These are phyloP conservation scores for Rhaphigaster nebulosa DNA, from an alignment of 2,888 invertebrate genomes.

Conservation along the genomic window DNA sequence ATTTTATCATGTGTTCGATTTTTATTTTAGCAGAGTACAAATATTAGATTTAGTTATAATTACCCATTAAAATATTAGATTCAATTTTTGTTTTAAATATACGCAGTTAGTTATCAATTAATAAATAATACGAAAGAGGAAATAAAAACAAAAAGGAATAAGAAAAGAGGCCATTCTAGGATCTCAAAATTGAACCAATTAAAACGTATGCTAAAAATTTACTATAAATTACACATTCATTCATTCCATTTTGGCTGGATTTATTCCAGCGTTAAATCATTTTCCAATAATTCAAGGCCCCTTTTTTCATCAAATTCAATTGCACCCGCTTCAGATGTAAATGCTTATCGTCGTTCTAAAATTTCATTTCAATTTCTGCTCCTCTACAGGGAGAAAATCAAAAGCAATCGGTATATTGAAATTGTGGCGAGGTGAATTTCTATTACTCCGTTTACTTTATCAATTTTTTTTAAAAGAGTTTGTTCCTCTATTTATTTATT, in stretches of 20 bases:
- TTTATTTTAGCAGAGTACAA: no score
- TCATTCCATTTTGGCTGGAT: neutral
- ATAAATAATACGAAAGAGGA: no score
- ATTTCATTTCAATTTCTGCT: slow-evolving; percentile 28
- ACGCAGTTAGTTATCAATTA: no score
- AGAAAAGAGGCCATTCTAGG: neutral
- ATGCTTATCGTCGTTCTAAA: neutral
- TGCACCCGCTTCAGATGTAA: slow-evolving; percentile 18
- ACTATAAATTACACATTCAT: neutral
- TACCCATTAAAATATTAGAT: no score
- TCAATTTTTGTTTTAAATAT: no score
- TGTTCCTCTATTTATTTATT: no score
- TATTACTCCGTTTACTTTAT: no score
- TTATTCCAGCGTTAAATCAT: neutral
- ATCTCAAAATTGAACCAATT: neutral
- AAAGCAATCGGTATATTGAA: neutral
- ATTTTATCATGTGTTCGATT: no score
- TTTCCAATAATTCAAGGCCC: neutral
- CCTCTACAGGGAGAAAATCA: neutral
- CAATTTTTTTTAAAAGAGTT: no score
- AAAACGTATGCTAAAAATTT: neutral
- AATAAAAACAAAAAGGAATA: neutral
- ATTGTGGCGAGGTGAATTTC: neutral
- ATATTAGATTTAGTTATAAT: no score
- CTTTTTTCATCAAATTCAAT: slow-evolving; percentile 31